Evolutionary conservation across 23 tunicate species (phyloP).

Genomic region (Styela clava): DNA sequence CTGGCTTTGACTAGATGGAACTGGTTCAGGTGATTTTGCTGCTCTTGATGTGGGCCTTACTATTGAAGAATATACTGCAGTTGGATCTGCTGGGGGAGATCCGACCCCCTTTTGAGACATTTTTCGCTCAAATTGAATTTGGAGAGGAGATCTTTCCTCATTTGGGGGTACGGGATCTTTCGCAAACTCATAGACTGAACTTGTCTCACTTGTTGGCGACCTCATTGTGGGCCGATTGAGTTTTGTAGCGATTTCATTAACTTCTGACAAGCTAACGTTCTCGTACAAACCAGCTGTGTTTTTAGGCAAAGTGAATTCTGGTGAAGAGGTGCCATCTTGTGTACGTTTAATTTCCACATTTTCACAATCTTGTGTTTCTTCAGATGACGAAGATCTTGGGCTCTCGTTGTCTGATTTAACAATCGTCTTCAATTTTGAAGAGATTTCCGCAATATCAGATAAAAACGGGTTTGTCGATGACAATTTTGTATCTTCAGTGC

Average conservation of each 20-base stretch:
- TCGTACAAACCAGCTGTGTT: slow-evolving; percentile 11
- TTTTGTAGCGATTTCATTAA: slow-evolving; percentile 16
- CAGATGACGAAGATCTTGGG: background rate
- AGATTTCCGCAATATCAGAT: background rate
- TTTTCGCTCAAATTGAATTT: background rate
- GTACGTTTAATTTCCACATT: background rate
- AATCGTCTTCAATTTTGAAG: background rate
- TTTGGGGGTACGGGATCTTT: background rate
- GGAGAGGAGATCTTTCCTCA: background rate
- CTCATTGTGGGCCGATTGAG: background rate
- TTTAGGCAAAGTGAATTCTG: background rate
- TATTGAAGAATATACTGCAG: background rate
- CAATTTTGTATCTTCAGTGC: background rate
- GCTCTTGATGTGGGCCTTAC: background rate
- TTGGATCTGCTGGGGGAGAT: background rate
- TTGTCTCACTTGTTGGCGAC: background rate
- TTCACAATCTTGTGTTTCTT: background rate
- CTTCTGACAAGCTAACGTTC: background rate
- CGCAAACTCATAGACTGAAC: background rate
- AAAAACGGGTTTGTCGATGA: background rate
- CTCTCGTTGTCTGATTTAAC: background rate
- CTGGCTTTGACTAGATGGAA: background rate
- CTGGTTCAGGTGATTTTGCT: background rate
- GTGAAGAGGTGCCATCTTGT: background rate
- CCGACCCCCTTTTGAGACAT: background rate